These are phyloP conservation scores for Barbus barbus DNA, from an alignment of 2,113 vertebrate species.

Conservation along the genomic window DNA sequence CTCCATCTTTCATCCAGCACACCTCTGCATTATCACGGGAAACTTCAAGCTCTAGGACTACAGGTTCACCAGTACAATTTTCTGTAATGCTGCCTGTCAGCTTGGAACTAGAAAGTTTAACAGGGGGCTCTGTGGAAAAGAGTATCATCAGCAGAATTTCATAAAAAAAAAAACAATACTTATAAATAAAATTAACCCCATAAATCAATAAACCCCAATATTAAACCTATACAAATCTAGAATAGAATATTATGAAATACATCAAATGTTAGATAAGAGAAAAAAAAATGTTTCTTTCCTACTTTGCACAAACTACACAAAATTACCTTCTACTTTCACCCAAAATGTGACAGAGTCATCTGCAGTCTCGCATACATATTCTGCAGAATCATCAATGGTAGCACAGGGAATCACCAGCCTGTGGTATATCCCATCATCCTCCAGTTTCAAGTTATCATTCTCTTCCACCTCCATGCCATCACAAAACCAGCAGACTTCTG, in stretches of 20 bases:
- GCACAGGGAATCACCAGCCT: conserved; percentile 77
- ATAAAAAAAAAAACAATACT: neutral
- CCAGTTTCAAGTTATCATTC: conserved; percentile 69
- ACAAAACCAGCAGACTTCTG: conserved; percentile 81
- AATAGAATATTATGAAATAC: neutral
- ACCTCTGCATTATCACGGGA: conserved; percentile 72
- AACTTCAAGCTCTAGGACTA: conserved; percentile 70
- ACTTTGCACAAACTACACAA: neutral
- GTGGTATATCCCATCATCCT: conserved; percentile 70
- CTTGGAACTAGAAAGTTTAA: conserved; percentile 59
- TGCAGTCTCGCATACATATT: conserved; percentile 84
- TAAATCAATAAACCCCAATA: neutral
- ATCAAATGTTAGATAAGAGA: neutral
- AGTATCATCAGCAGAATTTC: neutral
- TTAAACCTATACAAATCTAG: neutral
- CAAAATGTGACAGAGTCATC: conserved; percentile 83
- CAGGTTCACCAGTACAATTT: conserved; percentile 60
- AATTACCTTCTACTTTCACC: conserved; percentile 80
- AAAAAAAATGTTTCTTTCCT: too few relatives aligned
- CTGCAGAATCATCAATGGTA: conserved; percentile 73
- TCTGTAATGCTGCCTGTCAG: conserved; percentile 56
- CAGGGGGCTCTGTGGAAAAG: conserved; percentile 65
- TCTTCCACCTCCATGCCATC: conserved; percentile 81
- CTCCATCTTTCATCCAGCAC: conserved; percentile 70
- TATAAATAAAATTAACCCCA: neutral